A percentile compares a stretch with the other conserved stretches of the same genome.
These are phyloP conservation scores for Nesospiza acunhae DNA, from an alignment of 2,113 vertebrate genomes.

Conservation along the genomic window DNA sequence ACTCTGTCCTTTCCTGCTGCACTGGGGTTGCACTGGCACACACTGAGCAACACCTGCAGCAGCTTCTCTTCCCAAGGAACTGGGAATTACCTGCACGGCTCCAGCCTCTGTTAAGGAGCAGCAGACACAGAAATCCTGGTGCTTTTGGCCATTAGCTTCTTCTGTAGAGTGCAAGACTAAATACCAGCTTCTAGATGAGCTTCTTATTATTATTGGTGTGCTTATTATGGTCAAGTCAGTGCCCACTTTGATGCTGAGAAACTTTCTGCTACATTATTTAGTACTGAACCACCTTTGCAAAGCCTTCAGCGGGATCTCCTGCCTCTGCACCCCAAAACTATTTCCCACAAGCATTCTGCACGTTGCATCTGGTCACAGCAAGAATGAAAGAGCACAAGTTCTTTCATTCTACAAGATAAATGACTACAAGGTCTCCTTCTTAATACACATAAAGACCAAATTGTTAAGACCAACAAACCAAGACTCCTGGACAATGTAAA, in stretches of 20 bases:
- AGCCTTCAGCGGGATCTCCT: neutral
- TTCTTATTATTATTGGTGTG: neutral
- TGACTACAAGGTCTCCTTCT: neutral
- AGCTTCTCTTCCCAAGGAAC: neutral
- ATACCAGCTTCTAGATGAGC: neutral
- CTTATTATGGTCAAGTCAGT: neutral
- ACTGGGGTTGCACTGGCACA: neutral
- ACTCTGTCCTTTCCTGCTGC: neutral
- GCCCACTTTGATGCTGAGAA: neutral
- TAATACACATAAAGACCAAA: neutral
- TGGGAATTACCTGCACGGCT: neutral
- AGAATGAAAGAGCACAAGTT: neutral
- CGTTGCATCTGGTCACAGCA: neutral
- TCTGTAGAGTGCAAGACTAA: neutral
- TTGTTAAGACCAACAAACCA: neutral
- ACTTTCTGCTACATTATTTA: neutral
- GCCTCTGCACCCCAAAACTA: neutral
- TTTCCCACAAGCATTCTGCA: neutral
- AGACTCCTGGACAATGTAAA: neutral
- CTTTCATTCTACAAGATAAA: neutral
- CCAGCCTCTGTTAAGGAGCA: neutral
- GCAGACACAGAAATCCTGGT: fast-evolving
- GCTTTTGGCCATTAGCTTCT: neutral
- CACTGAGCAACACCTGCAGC: neutral
- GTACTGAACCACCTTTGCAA: neutral